A percentile compares a stretch with the other conserved stretches of the same genome.
Conservation (phyloP, 1,140 invertebrate genomes). For the Tetranychus cinnabarinus region DNA sequence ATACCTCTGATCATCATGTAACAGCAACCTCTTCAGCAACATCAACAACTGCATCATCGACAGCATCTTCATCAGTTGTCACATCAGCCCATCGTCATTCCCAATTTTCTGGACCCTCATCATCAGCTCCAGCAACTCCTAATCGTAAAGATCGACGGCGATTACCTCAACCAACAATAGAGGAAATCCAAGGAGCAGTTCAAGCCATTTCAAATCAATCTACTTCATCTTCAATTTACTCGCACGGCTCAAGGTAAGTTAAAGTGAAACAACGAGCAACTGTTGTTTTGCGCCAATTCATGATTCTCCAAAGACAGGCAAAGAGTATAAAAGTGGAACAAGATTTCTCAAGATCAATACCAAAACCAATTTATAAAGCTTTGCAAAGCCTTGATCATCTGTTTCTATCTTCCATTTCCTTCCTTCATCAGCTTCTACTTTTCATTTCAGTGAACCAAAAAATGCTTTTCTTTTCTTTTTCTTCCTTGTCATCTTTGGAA, state of each 20-base stretch:
- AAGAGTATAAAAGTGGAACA: too few relatives aligned
- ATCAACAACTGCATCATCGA: background rate
- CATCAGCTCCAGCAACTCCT: background rate
- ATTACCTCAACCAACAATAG: conserved; percentile 13
- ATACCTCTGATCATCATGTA: too few relatives aligned
- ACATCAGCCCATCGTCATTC: background rate
- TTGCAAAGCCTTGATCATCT: too few relatives aligned
- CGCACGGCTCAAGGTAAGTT: background rate
- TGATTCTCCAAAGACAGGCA: background rate
- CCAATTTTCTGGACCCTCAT: background rate
- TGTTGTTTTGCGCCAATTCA: background rate
- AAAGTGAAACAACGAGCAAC: background rate
- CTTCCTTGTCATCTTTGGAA: too few relatives aligned
- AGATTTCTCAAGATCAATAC: too few relatives aligned
- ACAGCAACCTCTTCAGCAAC: background rate
- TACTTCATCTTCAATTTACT: background rate
- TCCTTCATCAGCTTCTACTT: too few relatives aligned
- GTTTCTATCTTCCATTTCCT: too few relatives aligned
- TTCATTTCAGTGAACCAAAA: too few relatives aligned
- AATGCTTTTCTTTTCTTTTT: too few relatives aligned
- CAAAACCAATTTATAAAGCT: too few relatives aligned
- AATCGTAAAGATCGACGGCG: conserved; percentile 8
- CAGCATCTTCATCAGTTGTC: too few relatives aligned
- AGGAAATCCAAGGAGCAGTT: conserved; percentile 12
- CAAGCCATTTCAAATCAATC: conserved; percentile 9